Percentiles rank a stretch among this genome's conserved stretches.
These are phyloP conservation scores for Zosterops lateralis DNA, from an alignment of 2,113 vertebrate species.

Conservation along the genomic window DNA sequence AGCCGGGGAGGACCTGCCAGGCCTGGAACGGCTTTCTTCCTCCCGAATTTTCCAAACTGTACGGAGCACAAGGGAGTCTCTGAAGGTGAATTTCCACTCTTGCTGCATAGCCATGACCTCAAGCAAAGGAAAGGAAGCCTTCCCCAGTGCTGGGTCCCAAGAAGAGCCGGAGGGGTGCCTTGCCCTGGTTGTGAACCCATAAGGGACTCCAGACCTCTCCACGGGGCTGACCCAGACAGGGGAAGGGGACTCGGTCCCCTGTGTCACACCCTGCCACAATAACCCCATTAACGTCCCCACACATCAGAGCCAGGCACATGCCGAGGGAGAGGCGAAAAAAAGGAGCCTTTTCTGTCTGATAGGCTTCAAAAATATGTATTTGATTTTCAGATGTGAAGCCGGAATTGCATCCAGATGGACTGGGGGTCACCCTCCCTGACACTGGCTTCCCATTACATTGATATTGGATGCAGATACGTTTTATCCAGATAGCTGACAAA, in stretches of 20 bases:
- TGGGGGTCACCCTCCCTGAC: slow-evolving; percentile 39
- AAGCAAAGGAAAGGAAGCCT: neutral
- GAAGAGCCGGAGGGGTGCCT: neutral
- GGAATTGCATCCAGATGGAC: slow-evolving; percentile 64
- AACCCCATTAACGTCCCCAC: neutral
- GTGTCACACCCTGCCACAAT: neutral
- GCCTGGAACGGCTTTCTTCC: neutral
- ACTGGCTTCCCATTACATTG: slow-evolving; percentile 60
- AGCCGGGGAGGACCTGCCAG: neutral
- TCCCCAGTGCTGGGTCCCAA: neutral
- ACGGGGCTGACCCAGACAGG: neutral
- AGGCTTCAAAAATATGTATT: slow-evolving; percentile 58
- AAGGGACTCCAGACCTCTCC: neutral
- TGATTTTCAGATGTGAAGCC: slow-evolving; percentile 64
- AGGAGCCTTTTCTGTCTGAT: slow-evolving; percentile 40
- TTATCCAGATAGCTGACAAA: slow-evolving; percentile 26
- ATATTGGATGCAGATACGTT: slow-evolving; percentile 48
- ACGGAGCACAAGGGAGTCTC: slow-evolving; percentile 12
- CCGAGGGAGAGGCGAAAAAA: neutral
- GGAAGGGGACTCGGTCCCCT: neutral
- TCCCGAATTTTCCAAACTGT: neutral
- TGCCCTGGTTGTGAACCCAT: slow-evolving; percentile 32
- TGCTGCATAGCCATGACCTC: neutral
- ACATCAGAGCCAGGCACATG: neutral
- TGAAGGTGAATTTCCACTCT: neutral